These are phyloP conservation scores for Malacosoma neustria DNA, from an alignment of 2,888 invertebrate species.

Conservation along the genomic window DNA sequence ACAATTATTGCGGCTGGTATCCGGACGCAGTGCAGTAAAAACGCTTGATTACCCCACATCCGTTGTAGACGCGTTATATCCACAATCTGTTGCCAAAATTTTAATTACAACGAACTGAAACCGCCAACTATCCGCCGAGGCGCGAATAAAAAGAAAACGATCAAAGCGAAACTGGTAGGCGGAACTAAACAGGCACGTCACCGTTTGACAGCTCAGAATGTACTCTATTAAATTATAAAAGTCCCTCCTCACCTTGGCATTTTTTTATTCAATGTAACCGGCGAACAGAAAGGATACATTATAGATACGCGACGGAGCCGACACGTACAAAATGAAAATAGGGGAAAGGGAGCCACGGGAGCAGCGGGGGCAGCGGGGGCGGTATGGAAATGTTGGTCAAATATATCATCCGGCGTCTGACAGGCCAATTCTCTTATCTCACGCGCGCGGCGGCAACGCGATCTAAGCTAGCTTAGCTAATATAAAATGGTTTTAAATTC, in stretches of 20 bases:
- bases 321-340: constrained; percentile 75
- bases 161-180: constrained; percentile 16
- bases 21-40: constrained; percentile 42
- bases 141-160: constrained; percentile 21
- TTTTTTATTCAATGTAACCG: constrained; percentile 63
- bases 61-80: constrained; percentile 27
- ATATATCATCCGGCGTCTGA: constrained; percentile 92
- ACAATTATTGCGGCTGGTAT: constrained; percentile 23
- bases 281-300: constrained; percentile 67
- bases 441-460: constrained; percentile 73
- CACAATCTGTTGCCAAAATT: constrained; percentile 36
- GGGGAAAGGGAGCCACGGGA: constrained; percentile 46
- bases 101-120: constrained; percentile 41
- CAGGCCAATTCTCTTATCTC: constrained; percentile 93
- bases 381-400: constrained; percentile 91
- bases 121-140: constrained; percentile 6
- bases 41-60: constrained; percentile 24
- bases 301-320: constrained; percentile 65
- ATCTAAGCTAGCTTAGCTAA: constrained; percentile 75
- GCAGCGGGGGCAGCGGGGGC: too few species aligned
- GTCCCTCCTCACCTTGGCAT: constrained; percentile 50
- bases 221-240: constrained; percentile 56
- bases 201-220: constrained; percentile 46
- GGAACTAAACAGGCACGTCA: constrained; percentile 26
- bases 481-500: constrained; percentile 76